Evolutionary conservation across 2,888 invertebrate genomes (phyloP), one percentile per base, ranked within the genome.

Genomic region (Uloborus plumipes): DNA sequence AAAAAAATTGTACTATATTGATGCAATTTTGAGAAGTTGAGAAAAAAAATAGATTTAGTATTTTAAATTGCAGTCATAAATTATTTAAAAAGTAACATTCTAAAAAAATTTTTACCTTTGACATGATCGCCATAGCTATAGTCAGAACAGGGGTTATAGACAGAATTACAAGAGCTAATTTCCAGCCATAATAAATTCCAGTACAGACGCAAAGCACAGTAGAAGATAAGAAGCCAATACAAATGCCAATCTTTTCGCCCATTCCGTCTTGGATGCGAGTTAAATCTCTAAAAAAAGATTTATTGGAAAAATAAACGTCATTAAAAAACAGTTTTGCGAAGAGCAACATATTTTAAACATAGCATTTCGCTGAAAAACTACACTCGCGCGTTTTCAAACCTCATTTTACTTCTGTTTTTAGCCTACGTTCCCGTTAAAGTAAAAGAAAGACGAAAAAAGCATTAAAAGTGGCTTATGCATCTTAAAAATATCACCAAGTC

Each of bases 181-280:
- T 92, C 95, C 95, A 96, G 6, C 95, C 95, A 87, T 93, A 93
- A 3, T 91, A 88, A 72, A 95, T 92, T 0, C 94, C 94, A 88
- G 94, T 91, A 2, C 92, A 90, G n/a, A 95, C 88, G 0, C 93
- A 92, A 18, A 93, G 92, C 14, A 94, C 78, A 87, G 94, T 94
- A 0, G 93, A 91, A 0, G 93, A 89, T 85, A 94, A 91, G 88
- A 92, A 94, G 88, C 93, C 93, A 7, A 93, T 88, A 87, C 94
- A 93, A 85, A 93, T 92, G 0, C 93, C 92, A 51, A 94, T 90
- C 88, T 95, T 95, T 88, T 95, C 95, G 0, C 94, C 95, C 58
- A 95, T 92, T 15, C 95, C 95, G 85, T 94, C 94, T 89, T 95
- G 94, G 85, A 95, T 90, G 89, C 94, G 94, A 3, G 92, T 90